Evolutionary conservation across 2,888 invertebrate genomes (phyloP), one percentile per base, ranked within the genome.

Genomic region (Chrysotoxum bicinctum): DNA sequence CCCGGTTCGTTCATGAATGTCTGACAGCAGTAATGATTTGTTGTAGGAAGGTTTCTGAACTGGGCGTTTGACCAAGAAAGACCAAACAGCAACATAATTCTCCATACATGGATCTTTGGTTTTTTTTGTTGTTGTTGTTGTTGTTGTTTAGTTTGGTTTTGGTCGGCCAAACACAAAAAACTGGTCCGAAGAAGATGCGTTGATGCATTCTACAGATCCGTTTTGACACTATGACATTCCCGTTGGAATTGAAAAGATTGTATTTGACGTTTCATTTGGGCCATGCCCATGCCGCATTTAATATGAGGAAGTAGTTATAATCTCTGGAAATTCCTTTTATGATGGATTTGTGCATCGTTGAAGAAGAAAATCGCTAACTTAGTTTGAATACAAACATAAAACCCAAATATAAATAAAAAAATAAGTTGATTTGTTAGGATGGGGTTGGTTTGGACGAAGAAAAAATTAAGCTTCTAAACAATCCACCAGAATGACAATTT

Each of bases 21-120:
- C 72, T 79, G 83, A 74, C 79, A 83, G 78, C 69, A 83, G 64
- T 79, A 79, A 83, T 83, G 83, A 83, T 83, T 83, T 83, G 83
- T 75, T 79, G 69, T 74, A 79, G 35, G 78, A 69, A 74, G 74
- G 66, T 40, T 79, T 74, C 56, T 79, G 56, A 37, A 64, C 69
- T 64, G 73, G 83, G 64, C 83, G 74, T 45, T 68, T 69, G 68
- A 73, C 77, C 72, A 82, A 72, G 9, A 54, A 82, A 72, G 9
- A 54, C 30, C 52, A 35, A 58, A 26, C 54, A 21, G 48, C 50
- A 72, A 81, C 76, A 58, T 45, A 32, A 58, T 68, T 26, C 10
- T 50, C 12, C 40, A 48, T 73, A 40, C 35, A 50, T 52, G 56
- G 23, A 40, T 14, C 6, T 40, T 66, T 48, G 19, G 30, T 10